Evolutionary conservation across 1,140 invertebrate genomes (phyloP).

Genomic region (Lepidurus packardi): DNA sequence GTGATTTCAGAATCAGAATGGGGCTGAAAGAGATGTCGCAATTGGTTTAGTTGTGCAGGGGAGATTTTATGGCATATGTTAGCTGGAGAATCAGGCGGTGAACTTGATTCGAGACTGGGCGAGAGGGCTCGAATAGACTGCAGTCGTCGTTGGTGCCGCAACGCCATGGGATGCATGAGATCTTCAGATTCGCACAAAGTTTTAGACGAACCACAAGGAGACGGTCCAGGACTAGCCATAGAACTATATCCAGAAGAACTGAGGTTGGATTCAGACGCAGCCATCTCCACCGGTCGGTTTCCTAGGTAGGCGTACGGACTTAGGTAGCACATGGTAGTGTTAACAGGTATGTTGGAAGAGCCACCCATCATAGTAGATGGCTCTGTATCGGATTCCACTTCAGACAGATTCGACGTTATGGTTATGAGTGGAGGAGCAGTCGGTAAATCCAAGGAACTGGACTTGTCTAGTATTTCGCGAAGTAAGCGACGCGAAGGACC

Average conservation of each 20-base stretch:
- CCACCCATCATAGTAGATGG: background rate
- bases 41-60: slow-evolving; percentile 41
- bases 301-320: slow-evolving; percentile 61
- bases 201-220: slow-evolving; percentile 67
- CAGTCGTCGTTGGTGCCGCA: slow-evolving; percentile 1
- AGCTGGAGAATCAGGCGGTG: slow-evolving; percentile 39
- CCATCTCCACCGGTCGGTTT: slow-evolving; percentile 56
- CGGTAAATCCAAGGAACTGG: slow-evolving; percentile 58
- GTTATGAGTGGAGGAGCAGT: slow-evolving; percentile 63
- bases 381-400: slow-evolving; percentile 64
- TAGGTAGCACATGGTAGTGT: slow-evolving; percentile 56
- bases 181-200: slow-evolving; percentile 67
- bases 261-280: slow-evolving; percentile 69
- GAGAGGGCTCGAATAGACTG: slow-evolving; percentile 41
- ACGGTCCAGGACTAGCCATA: slow-evolving; percentile 70
- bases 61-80: slow-evolving; percentile 32
- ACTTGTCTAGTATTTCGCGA: slow-evolving; percentile 50
- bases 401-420: slow-evolving; percentile 64
- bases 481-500: slow-evolving; percentile 9
- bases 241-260: slow-evolving; percentile 76
- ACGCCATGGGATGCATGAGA: slow-evolving; percentile 45
- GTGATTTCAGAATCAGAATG: slow-evolving; percentile 62
- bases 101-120: slow-evolving; percentile 34
- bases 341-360: background rate
- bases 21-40: slow-evolving; percentile 42